Evolutionary conservation across 2,797 vertebrate genomes (phyloP), one percentile per base, ranked within the genome.

Genomic region (Emydoidea blandingii): DNA sequence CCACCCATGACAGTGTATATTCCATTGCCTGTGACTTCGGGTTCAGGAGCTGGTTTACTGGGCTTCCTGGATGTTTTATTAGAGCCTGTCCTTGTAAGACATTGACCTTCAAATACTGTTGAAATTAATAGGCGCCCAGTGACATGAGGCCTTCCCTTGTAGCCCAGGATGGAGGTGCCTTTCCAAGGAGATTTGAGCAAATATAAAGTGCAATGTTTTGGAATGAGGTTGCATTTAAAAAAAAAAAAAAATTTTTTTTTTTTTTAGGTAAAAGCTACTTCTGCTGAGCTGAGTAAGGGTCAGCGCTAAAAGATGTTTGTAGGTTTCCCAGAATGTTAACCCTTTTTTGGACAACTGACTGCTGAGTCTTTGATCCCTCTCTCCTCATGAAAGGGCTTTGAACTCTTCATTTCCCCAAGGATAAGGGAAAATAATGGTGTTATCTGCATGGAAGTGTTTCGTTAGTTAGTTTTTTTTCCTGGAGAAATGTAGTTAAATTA

Each of bases 331-430:
- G 72, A 52, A 23, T 16, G 47, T 72, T 37, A 41, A 53, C 85
- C 87, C 62, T 85, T 88, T 52, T 88, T 5, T 79, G 88, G 83
- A 53, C 16, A 72, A 49, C 37, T 78, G 25, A 23, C 44, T 76
- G 29, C 31, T 14, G 1, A 1, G 23, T 19, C 2, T 47, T 90
- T 95, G 65, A 12, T 80, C 50, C 0, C 0, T 3, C 72, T 41
- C 44, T 83, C 83, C 81, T 47, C 37, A 62, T 19, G 9, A 15
- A 53, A 9, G 78, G 9, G 44, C 56, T 79, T 6, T 18, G 59
- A 8, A 6, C 5, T n/a, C n/a, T 54, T 76, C 86, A 19, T 53
- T 18, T 62, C 65, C 15, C 88, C 53, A 5, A 56, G 21, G 1
- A 0, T 54, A 14, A n/a, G 53, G 65, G 31, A 10, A 29, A 47